Evolutionary conservation across 2,113 vertebrate genomes (phyloP).

Genomic region (Lasiurus borealis): DNA sequence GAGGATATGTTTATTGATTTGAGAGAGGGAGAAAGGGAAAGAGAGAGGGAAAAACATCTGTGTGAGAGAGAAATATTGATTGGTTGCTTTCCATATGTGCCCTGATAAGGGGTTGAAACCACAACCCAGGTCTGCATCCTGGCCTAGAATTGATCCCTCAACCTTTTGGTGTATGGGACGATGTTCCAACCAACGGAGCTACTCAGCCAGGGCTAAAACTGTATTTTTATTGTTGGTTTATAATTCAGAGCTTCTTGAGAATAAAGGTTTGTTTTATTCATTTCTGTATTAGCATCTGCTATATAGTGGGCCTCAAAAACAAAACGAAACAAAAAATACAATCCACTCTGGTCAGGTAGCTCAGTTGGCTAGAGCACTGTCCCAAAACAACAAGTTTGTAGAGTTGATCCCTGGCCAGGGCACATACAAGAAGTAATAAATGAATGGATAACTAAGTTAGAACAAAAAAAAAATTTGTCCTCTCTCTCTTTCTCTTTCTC

Average conservation of each 20-base stretch:
- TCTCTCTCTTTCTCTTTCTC: too few species aligned
- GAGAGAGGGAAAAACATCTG: not conserved
- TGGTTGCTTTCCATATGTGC: not conserved
- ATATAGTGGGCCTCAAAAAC: not conserved
- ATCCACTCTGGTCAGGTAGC: not conserved
- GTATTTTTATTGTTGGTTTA: not conserved
- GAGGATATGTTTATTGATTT: not conserved
- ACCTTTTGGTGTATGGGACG: not conserved
- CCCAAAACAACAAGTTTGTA: not conserved
- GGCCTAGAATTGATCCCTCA: not conserved
- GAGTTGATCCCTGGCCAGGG: not conserved
- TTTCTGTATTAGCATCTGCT: not conserved
- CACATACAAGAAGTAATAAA: not conserved
- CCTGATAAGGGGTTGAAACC: not conserved
- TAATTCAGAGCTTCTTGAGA: not conserved
- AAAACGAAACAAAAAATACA: not conserved
- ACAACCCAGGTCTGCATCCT: not conserved
- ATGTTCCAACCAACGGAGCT: not conserved
- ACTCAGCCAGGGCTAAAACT: not conserved
- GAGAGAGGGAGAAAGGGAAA: not conserved
- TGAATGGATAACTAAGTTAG: not conserved
- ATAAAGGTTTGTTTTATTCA: slow-evolving; percentile 5
- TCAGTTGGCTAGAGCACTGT: not conserved
- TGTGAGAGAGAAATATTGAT: not conserved
- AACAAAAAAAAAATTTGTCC: not conserved